These are phyloP conservation scores for Lasioglossum baleicum DNA, from an alignment of 1,140 invertebrate genomes.

Conservation along the genomic window DNA sequence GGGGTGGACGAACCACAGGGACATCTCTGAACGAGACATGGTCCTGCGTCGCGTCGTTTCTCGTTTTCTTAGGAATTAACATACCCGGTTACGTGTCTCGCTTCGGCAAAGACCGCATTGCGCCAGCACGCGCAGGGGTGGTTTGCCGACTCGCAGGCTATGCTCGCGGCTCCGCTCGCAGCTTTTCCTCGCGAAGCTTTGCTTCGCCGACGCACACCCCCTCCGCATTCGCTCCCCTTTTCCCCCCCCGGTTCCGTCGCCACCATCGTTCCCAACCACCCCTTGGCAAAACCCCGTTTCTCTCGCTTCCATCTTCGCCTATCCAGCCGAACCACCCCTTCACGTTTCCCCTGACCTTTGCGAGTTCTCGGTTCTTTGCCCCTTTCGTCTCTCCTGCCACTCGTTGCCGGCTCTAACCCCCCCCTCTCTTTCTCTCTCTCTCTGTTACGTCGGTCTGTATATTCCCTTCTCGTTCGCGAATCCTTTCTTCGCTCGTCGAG, in stretches of 20 bases:
- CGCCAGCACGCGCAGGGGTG: conserved; percentile 43
- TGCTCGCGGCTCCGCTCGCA: conserved; percentile 32
- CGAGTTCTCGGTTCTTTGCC: conserved; percentile 1
- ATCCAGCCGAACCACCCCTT: background rate
- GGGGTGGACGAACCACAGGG: too few relatives aligned
- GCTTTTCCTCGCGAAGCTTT: conserved; percentile 53
- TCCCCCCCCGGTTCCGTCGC: background rate
- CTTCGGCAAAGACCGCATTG: conserved; percentile 50
- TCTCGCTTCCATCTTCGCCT: background rate
- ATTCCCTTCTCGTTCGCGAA: too few relatives aligned
- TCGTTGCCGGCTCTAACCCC: background rate
- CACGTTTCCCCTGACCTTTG: conserved; percentile 32
- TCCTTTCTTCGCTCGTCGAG: too few relatives aligned
- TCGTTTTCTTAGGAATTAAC: conserved; percentile 47
- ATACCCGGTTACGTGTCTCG: conserved; percentile 46
- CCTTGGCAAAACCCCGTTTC: too few relatives aligned
- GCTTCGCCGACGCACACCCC: conserved; percentile 53
- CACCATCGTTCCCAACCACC: background rate
- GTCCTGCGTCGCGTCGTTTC: background rate
- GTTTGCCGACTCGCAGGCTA: conserved; percentile 35
- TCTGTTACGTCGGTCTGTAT: too few relatives aligned
- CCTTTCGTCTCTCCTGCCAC: conserved; percentile 13
- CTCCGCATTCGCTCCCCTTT: too few relatives aligned
- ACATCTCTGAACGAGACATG: background rate
- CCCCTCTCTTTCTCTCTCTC: background rate